Evolutionary conservation across 2,113 vertebrate species (phyloP).

Genomic region (Amphiprion percula): DNA sequence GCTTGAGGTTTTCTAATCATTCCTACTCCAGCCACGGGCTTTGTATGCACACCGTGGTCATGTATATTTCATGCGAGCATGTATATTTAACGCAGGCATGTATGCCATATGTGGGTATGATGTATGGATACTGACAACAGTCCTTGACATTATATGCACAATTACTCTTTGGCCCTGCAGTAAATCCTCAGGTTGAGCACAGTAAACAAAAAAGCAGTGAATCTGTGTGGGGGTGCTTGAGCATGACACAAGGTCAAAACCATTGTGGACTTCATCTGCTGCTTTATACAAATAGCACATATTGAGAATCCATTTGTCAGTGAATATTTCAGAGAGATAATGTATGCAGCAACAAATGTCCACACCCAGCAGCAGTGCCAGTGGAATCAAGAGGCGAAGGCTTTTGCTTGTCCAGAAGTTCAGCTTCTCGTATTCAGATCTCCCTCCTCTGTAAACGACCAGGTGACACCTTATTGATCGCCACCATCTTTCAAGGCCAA

Average conservation of each 20-base stretch:
- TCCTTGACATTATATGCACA: slow-evolving; percentile 78
- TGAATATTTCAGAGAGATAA: slow-evolving; percentile 73
- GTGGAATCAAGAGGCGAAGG: slow-evolving; percentile 29
- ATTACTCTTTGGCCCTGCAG: slow-evolving; percentile 72
- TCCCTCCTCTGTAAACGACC: slow-evolving; percentile 59
- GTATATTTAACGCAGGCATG: slow-evolving; percentile 75
- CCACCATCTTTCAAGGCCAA: slow-evolving; percentile 73
- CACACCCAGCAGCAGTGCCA: slow-evolving; percentile 30
- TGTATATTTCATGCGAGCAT: slow-evolving; percentile 79
- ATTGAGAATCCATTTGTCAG: slow-evolving; percentile 76
- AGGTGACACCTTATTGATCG: slow-evolving; percentile 78
- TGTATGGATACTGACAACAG: slow-evolving; percentile 78
- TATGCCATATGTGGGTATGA: slow-evolving; percentile 75
- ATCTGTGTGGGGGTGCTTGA: slow-evolving; percentile 22
- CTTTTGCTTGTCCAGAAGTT: slow-evolving; percentile 34
- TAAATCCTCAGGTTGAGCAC: slow-evolving; percentile 64
- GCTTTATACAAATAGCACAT: slow-evolving; percentile 63
- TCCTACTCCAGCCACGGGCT: slow-evolving; percentile 37
- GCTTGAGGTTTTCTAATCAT: slow-evolving; percentile 42
- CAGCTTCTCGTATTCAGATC: slow-evolving; percentile 50
- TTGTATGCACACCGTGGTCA: slow-evolving; percentile 57
- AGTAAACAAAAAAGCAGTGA: slow-evolving; percentile 56
- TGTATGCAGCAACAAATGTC: slow-evolving; percentile 49
- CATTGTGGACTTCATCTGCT: slow-evolving; percentile 69
- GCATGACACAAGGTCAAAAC: slow-evolving; percentile 74